These are phyloP conservation scores for Microctenopoma stevenorrisi DNA, from an alignment of 2,797 vertebrate species.

Conservation along the genomic window DNA sequence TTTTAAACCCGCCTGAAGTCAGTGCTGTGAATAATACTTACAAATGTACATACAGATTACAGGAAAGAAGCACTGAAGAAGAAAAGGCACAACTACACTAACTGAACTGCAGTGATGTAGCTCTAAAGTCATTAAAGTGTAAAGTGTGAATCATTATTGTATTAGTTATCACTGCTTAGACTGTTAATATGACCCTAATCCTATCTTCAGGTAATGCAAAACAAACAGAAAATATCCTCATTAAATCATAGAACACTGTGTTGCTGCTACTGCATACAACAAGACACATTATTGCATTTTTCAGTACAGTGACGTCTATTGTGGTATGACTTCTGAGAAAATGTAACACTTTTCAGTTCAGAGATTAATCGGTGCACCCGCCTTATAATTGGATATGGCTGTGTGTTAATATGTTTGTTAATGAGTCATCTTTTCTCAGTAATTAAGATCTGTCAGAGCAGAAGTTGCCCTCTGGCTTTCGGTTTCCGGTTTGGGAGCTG, in stretches of 20 bases:
- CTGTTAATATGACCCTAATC: too few species aligned
- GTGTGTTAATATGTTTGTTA: background rate
- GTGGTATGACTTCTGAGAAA: background rate
- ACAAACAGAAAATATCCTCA: too few species aligned
- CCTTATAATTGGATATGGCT: background rate
- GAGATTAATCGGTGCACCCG: background rate
- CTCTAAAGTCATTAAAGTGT: too few species aligned
- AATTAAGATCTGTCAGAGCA: background rate
- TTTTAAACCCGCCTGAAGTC: background rate
- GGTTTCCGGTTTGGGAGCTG: slow-evolving; percentile 25
- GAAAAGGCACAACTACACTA: too few species aligned
- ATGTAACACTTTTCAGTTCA: background rate
- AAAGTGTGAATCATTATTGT: too few species aligned
- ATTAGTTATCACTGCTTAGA: too few species aligned
- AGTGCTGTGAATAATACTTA: background rate
- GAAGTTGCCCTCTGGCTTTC: slow-evolving; percentile 2
- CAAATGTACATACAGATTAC: too few species aligned
- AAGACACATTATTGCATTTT: background rate
- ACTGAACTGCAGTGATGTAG: too few species aligned
- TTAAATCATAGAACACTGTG: background rate
- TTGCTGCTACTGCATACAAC: background rate
- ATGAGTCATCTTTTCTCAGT: slow-evolving; percentile 21
- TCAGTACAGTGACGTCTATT: background rate
- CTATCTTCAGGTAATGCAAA: too few species aligned
- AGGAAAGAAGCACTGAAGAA: too few species aligned